These are phyloP conservation scores for Monochamus saltuarius DNA, from an alignment of 1,140 invertebrate species.

Conservation along the genomic window DNA sequence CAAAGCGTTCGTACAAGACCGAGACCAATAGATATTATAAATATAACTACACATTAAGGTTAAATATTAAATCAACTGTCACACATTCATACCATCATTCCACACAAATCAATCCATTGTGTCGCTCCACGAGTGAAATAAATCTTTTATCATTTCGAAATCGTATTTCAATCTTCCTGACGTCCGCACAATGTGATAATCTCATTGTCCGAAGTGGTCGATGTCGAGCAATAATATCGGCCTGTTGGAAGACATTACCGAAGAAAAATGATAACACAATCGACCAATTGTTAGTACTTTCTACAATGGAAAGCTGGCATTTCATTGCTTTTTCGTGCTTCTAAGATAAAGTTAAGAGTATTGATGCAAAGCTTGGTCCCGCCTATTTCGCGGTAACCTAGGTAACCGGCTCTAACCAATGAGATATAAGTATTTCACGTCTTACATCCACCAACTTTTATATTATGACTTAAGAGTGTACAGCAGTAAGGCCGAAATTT, in stretches of 20 bases:
- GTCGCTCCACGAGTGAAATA: not conserved
- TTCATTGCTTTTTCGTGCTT: conserved; percentile 15
- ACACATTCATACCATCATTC: not conserved
- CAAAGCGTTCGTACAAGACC: no score
- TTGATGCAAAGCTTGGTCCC: conserved; percentile 21
- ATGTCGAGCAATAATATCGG: no score
- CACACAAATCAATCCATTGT: conserved; percentile 10
- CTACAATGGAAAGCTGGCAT: not conserved
- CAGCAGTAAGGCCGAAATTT: conserved; percentile 36
- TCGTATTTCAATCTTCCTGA: conserved; percentile 9
- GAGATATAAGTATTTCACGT: conserved; percentile 41
- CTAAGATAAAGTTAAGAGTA: conserved; percentile 25
- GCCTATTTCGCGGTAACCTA: conserved; percentile 33
- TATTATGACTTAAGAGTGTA: conserved; percentile 36
- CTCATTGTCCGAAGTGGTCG: no score
- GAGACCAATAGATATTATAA: no score
- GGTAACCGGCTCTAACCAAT: conserved; percentile 43
- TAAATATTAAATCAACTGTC: no score
- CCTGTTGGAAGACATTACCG: no score
- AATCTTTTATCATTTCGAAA: conserved; percentile 7
- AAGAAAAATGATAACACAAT: no score
- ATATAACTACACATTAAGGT: no score
- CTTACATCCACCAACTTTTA: conserved; percentile 39
- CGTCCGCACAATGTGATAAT: not conserved
- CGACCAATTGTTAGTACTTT: not conserved